Base-by-base conservation (phyloP, 2,113 vertebrate species). In the Verasper variegatus region DNA sequence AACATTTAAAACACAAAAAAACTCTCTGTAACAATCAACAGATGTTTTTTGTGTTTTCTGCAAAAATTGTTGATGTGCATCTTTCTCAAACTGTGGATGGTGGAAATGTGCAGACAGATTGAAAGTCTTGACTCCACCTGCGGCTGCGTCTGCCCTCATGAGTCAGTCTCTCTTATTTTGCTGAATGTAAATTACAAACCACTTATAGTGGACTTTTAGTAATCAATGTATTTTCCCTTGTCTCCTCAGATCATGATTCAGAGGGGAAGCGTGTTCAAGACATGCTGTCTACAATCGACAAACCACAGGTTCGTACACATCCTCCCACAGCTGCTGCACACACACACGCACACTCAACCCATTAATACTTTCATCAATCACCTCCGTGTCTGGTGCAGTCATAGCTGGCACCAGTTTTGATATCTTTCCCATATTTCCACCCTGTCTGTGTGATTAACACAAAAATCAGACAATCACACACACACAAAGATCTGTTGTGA, bases 251-350 rank as follows among this genome's bases (percentile, higher is more conserved):
- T 89, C 97, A 96, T 87, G 97, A 99, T 88, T 95, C 96, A 68
- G 97, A 99, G 93, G 94, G 94, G 68, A 99, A 98, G 91, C 95
- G 96, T 56, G 93, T 97, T 90, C 97, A 98, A 93, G 97, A 98
- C 88, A 91, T 98, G 94, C 95, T 99, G 92, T 98, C 97, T 76
- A 94, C 96, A 91, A 97, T 99, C 89, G 97, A 98, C 90, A 99
- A 97, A 89, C 97, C 97, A 92, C 97, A 97, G 97, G 97, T 98
- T 93, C 63, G 97, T 96, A 86, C 62, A 81, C 82, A 21, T 27
- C 47, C 26, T 58, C 56, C 62, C 65, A 42, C 40, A 42, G 40
- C 40, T 42, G 10, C 40, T 47, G 54, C 5, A 31, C 27, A 8
- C 31, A 7, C 31, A 4, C 27, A 27, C 27, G 0, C 42, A 35